Conservation (phyloP, 1,140 invertebrate genomes). For the Gryllus bimaculatus region DNA sequence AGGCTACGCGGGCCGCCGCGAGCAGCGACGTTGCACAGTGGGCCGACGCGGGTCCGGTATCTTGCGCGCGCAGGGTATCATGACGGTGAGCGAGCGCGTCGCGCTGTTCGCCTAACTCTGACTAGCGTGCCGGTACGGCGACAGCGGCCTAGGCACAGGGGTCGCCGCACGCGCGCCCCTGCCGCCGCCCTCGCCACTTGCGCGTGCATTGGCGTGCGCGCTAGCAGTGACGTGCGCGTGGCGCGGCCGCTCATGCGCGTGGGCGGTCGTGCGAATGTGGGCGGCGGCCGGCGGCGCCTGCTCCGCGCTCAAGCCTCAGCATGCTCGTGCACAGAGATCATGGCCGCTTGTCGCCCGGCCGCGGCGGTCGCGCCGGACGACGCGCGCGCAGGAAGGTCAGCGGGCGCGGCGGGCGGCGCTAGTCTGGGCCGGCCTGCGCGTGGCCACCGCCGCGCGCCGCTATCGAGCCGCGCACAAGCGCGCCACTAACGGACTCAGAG, state of each 20-base stretch:
- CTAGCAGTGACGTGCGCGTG: slow-evolving; percentile 23
- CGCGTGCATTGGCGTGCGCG: slow-evolving; percentile 14
- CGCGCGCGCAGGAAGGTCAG: slow-evolving; percentile 6
- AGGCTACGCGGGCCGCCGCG: slow-evolving; percentile 15
- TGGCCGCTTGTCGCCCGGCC: slow-evolving; percentile 50
- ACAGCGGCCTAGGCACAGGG: slow-evolving; percentile 1
- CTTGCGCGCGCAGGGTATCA: slow-evolving; percentile 76
- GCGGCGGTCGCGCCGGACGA: slow-evolving; percentile 25
- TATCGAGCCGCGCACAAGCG: slow-evolving; percentile 45
- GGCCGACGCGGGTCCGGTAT: slow-evolving; percentile 50
- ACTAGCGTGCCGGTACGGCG: background rate
- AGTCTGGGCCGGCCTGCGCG: slow-evolving; percentile 24
- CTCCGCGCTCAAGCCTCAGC: slow-evolving; percentile 62
- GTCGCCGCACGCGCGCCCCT: background rate
- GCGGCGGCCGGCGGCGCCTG: slow-evolving; percentile 43
- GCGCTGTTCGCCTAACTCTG: slow-evolving; percentile 37
- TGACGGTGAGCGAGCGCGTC: slow-evolving; percentile 62
- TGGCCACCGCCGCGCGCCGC: slow-evolving; percentile 20
- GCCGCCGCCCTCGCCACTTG: slow-evolving; percentile 15
- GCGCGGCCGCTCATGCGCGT: slow-evolving; percentile 26
- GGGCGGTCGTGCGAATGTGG: slow-evolving; percentile 36
- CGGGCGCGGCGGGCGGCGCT: slow-evolving; percentile 20
- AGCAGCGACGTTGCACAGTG: slow-evolving; percentile 23
- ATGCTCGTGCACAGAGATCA: slow-evolving; percentile 69
- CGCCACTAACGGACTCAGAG: slow-evolving; percentile 59